Conservation (phyloP, 1,140 invertebrate genomes). For the Drosophila dunni region DNA sequence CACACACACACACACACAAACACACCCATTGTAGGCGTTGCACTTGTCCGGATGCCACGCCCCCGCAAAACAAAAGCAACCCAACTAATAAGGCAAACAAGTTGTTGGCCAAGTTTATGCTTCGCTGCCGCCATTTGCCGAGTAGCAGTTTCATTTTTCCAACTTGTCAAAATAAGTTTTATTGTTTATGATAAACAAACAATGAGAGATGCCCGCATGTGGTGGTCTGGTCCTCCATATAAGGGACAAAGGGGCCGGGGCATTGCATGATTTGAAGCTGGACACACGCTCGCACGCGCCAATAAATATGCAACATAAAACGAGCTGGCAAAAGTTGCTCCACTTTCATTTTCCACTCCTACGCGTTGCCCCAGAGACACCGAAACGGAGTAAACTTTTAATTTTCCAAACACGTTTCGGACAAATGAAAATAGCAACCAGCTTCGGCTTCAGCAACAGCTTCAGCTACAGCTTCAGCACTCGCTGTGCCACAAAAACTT, state of each 20-base stretch:
- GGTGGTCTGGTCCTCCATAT: neutral
- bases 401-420: slow-evolving; percentile 77
- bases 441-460: neutral
- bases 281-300: slow-evolving; percentile 29
- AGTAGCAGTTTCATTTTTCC: slow-evolving; percentile 64
- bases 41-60: slow-evolving; percentile 13
- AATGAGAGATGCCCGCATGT: slow-evolving; percentile 35
- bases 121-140: slow-evolving; percentile 11
- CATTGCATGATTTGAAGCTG: neutral
- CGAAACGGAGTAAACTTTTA: slow-evolving; percentile 57
- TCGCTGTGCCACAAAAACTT: slow-evolving; percentile 41
- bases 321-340: slow-evolving; percentile 51
- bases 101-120: slow-evolving; percentile 30
- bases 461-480: neutral
- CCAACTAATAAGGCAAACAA: slow-evolving; percentile 57
- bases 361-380: slow-evolving; percentile 1
- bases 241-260: neutral
- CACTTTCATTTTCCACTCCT: slow-evolving; percentile 63
- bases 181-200: slow-evolving; percentile 79
- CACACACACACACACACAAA: slow-evolving; percentile 24
- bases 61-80: neutral
- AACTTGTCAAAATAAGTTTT: slow-evolving; percentile 78
- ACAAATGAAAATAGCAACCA: slow-evolving; percentile 72
- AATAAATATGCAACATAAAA: slow-evolving; percentile 61
- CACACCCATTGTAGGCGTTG: slow-evolving; percentile 16